These are phyloP conservation scores for Onychostoma macrolepis DNA, from an alignment of 2,113 vertebrate species.

Conservation along the genomic window DNA sequence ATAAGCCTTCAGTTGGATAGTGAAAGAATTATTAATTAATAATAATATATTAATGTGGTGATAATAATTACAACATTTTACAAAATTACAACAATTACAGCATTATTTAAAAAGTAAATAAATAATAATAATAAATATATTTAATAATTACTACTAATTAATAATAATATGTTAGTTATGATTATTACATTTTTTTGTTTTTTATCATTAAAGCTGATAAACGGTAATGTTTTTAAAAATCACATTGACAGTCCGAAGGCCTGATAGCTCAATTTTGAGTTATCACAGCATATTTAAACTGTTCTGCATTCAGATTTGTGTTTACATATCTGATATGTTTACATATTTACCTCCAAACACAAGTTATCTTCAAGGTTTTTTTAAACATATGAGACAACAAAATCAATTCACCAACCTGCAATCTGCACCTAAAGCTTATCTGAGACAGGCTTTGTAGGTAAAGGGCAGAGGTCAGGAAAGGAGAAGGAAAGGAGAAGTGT, in stretches of 20 bases:
- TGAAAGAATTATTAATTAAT: no score
- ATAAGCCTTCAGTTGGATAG: no score
- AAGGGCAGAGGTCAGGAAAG: conserved; percentile 12
- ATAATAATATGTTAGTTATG: no score
- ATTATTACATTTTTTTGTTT: no score
- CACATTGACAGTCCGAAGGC: background rate
- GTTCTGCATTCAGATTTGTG: background rate
- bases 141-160: no score
- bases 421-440: background rate
- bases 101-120: no score
- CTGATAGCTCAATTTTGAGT: no score
- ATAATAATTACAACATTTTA: no score
- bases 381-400: background rate
- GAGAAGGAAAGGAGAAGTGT: background rate
- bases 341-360: background rate
- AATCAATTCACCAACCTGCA: background rate
- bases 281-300: background rate
- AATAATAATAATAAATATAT: no score
- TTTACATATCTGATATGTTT: background rate
- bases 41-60: no score
- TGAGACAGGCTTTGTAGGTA: background rate
- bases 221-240: background rate
- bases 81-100: no score
- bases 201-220: background rate
- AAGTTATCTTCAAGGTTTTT: background rate